Evolutionary conservation across 2,888 invertebrate species (phyloP), one percentile per base, ranked within the genome.

Genomic region (Biston stratarius): DNA sequence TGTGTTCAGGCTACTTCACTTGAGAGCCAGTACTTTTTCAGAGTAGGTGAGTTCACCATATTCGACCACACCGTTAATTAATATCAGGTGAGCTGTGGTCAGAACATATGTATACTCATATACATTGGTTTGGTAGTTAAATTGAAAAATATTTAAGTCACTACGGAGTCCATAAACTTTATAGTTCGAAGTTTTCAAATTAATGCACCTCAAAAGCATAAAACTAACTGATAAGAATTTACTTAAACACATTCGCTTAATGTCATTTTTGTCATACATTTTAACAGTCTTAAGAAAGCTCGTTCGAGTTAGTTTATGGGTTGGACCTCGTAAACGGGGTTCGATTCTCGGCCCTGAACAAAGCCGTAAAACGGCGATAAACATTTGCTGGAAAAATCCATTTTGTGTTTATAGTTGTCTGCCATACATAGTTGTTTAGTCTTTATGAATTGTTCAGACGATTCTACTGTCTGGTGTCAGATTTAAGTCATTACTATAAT

Each of bases 281-380:
- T 86, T 86, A 86, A 85, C 81, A 77, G 79, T 82, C 71, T 75
- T 82, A 79, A 82, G 74, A 81, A 77, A 81, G 78, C 80, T 84
- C 83, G 82, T 83, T 83, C 77, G 73, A 77, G 77, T 83, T 80
- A 79, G 80, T 88, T 89, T 88, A 89, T 82, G 80, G 78, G 84
- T 73, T 64, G 77, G 76, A 79, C 80, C 82, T 88, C 88, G 84
- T 90, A 89, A 89, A 83, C 82, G 77, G 80, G 78, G 83, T 89
- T 85, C 85, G 86, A 88, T 85, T 87, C 84, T 76, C 79, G 79
- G 77, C 84, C 76, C 82, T 79, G 82, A 83, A 83, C 82, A 83
- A 81, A 86, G 83, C 76, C 82, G 82, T 89, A 88, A 89, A 88
- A 83, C 71, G 69, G 71, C 80, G 77, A 86, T 89, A 87, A 88